Percentiles rank a stretch among this genome's conserved stretches.
phyloP scores from a whole-genome alignment of 2,888 invertebrate genomes.

The Drosophila kambysellisi region DNA sequence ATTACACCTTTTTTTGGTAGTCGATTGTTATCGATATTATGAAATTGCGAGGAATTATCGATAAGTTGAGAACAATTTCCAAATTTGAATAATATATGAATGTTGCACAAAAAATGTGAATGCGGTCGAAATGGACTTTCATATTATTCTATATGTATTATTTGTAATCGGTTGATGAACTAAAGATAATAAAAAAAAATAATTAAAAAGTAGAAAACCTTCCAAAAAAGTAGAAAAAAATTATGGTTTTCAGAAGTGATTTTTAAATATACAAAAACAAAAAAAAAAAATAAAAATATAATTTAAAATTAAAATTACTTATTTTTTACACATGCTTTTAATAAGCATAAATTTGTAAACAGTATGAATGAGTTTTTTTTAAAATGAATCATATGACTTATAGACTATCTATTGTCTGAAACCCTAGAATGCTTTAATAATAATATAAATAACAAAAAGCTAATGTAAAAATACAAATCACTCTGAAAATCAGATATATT shows the following conservation, averaged over 20 bases:
- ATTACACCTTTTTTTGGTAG: background rate
- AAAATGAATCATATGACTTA: background rate
- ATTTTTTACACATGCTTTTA: background rate
- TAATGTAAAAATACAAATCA: background rate
- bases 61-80: background rate
- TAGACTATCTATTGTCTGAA: background rate
- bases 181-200: background rate
- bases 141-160: background rate
- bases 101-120: background rate
- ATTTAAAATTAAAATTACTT: background rate
- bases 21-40: background rate
- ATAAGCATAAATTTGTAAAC: background rate
- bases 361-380: background rate
- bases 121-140: background rate
- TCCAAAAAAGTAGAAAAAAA: background rate
- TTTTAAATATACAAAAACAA: background rate
- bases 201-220: background rate
- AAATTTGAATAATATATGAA: background rate
- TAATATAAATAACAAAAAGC: background rate
- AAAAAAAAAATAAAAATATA: background rate
- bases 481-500: background rate
- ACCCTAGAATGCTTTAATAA: background rate
- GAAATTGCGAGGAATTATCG: background rate
- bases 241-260: background rate
- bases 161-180: background rate